Conservation (phyloP, 2,888 invertebrate species). For the Agrilus mali region DNA sequence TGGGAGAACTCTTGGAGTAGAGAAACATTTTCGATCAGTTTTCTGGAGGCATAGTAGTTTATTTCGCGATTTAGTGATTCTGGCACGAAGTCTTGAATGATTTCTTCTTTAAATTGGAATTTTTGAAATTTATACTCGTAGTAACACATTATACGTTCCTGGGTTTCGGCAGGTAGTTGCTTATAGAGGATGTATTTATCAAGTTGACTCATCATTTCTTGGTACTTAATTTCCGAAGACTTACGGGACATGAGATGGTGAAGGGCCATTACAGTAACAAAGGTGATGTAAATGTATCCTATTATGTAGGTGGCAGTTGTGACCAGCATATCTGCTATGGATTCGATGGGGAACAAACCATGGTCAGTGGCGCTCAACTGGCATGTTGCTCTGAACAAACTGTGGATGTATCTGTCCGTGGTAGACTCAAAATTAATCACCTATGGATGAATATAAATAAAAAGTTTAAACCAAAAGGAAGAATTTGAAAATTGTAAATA, state of each 20-base stretch:
- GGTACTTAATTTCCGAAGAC: conserved; percentile 28
- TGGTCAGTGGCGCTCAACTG: conserved; percentile 1
- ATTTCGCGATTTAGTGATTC: conserved; percentile 32
- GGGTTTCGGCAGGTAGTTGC: conserved; percentile 29
- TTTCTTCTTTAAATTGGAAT: conserved; percentile 31
- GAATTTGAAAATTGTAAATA: too few relatives aligned
- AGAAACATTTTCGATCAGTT: conserved; percentile 40
- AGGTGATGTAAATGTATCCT: background rate
- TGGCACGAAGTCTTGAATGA: conserved; percentile 17
- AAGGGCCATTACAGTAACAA: conserved; percentile 20
- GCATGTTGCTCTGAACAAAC: background rate
- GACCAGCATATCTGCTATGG: conserved; percentile 3
- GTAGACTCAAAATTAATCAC: too few relatives aligned
- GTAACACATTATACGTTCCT: conserved; percentile 26
- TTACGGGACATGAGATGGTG: conserved; percentile 20
- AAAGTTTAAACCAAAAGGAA: too few relatives aligned
- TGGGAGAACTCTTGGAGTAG: conserved; percentile 41
- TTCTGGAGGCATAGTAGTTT: conserved; percentile 39
- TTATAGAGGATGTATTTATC: conserved; percentile 30
- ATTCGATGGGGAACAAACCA: background rate
- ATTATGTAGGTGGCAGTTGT: conserved; percentile 3
- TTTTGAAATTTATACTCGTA: conserved; percentile 31
- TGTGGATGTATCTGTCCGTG: too few relatives aligned
- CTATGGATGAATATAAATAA: too few relatives aligned
- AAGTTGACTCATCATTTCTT: conserved; percentile 31